Conservation (phyloP, 2,797 vertebrate genomes). For the Nannoperca australis region DNA sequence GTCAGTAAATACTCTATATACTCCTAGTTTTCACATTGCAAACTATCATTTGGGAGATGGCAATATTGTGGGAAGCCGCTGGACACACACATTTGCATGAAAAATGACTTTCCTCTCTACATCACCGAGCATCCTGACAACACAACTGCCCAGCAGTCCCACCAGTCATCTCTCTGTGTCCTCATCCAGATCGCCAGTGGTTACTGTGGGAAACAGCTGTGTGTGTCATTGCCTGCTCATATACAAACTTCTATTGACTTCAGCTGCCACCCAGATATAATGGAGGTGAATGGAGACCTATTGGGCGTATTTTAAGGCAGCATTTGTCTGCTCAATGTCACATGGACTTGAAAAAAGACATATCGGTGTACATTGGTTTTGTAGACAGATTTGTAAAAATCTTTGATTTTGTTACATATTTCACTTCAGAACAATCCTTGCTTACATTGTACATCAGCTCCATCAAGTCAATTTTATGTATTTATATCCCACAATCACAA, state of each 20-base stretch:
- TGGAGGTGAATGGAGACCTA: not conserved
- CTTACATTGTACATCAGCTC: not conserved
- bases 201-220: not conserved
- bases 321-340: not conserved
- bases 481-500: not conserved
- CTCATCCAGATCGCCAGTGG: conserved; percentile 3
- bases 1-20: not conserved
- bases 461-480: not conserved
- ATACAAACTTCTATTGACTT: not conserved
- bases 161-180: conserved; percentile 8
- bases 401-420: not conserved
- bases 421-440: not conserved
- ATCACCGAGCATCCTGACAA: conserved; percentile 30
- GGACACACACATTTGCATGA: conserved; percentile 6
- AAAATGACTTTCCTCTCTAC: conserved; percentile 20
- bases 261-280: not conserved
- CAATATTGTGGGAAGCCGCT: conserved; percentile 11
- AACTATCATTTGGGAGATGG: conserved; percentile 6
- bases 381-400: not conserved
- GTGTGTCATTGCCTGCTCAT: not conserved
- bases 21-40: not conserved
- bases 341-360: not conserved
- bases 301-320: not conserved
- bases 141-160: not conserved
- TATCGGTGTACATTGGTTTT: not conserved